Evolutionary conservation across 1,140 invertebrate genomes (phyloP).

Genomic region (Macrobrachium nipponense): DNA sequence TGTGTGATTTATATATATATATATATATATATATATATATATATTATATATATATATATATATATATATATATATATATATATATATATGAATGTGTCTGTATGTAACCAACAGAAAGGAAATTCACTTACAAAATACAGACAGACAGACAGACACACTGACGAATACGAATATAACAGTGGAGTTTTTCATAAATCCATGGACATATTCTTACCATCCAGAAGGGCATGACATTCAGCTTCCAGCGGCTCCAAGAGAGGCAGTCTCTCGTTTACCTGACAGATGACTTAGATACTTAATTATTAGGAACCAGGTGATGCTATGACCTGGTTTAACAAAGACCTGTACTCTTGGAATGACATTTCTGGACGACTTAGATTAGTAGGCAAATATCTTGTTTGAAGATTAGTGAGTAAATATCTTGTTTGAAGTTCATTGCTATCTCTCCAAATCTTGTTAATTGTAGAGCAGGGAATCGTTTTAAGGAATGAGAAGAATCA

Average conservation of each 20-base stretch:
- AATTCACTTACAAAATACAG: background rate
- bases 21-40: slow-evolving; percentile 19
- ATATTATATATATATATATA: slow-evolving; percentile 25
- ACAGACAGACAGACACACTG: slow-evolving; percentile 15
- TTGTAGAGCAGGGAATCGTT: too few relatives aligned
- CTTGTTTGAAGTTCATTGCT: too few relatives aligned
- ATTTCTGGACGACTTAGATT: too few relatives aligned
- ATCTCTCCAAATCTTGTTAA: too few relatives aligned
- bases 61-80: slow-evolving; percentile 11
- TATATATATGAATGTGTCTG: background rate
- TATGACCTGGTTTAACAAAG: background rate
- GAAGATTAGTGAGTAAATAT: too few relatives aligned
- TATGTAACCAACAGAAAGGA: background rate
- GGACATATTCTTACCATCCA: slow-evolving; percentile 56
- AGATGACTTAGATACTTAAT: too few relatives aligned
- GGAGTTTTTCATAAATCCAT: background rate
- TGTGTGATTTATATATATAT: slow-evolving; percentile 10
- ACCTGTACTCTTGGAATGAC: too few relatives aligned
- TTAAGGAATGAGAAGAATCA: too few relatives aligned
- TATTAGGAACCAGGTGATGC: slow-evolving; percentile 1
- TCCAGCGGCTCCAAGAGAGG: slow-evolving; percentile 60
- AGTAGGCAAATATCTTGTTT: too few relatives aligned
- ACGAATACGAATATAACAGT: background rate
- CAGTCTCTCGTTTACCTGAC: slow-evolving; percentile 62
- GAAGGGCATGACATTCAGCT: slow-evolving; percentile 52